Percentiles rank a stretch among this genome's conserved stretches.
Conservation (phyloP, 2,797 vertebrate genomes). For the Dallia pectoralis region DNA sequence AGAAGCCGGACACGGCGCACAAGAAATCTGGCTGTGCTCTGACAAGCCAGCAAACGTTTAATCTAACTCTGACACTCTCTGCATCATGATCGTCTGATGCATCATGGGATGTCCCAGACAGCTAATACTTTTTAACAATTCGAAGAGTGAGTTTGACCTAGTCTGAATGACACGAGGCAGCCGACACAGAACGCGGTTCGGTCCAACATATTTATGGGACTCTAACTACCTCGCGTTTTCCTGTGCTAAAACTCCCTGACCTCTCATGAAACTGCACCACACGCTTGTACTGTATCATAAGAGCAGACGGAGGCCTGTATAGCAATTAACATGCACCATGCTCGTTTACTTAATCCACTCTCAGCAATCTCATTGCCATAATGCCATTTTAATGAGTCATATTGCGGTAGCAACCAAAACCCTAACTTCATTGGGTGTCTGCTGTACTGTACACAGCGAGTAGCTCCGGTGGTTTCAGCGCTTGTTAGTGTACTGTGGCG, state of each 20-base stretch:
- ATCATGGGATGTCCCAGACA: too few species aligned
- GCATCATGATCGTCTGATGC: too few species aligned
- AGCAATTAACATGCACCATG: constrained; percentile 34
- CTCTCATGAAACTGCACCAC: constrained; percentile 23
- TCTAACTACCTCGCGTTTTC: not conserved
- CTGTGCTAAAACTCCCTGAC: constrained; percentile 16
- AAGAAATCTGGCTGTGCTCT: too few species aligned
- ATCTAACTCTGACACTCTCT: too few species aligned
- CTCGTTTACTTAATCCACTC: constrained; percentile 57
- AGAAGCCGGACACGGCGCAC: too few species aligned
- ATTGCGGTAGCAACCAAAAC: constrained; percentile 15
- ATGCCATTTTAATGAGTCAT: constrained; percentile 57
- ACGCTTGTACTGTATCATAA: constrained; percentile 22
- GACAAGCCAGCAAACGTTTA: too few species aligned
- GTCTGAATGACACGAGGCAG: constrained; percentile 1
- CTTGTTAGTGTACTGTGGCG: constrained; percentile 37
- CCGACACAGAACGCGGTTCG: constrained; percentile 15
- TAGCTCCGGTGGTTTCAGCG: constrained; percentile 45
- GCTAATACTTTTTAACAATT: too few species aligned
- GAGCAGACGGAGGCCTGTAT: constrained; percentile 28
- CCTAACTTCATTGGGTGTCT: constrained; percentile 47
- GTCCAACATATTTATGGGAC: constrained; percentile 11
- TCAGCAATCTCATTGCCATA: constrained; percentile 52
- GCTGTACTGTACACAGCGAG: constrained; percentile 31
- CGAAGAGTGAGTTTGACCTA: constrained; percentile 2